A percentile compares a stretch with the other conserved stretches of the same genome.
phyloP scores from a whole-genome alignment of 1,140 invertebrate genomes.

The Harpegnathos saltator region DNA sequence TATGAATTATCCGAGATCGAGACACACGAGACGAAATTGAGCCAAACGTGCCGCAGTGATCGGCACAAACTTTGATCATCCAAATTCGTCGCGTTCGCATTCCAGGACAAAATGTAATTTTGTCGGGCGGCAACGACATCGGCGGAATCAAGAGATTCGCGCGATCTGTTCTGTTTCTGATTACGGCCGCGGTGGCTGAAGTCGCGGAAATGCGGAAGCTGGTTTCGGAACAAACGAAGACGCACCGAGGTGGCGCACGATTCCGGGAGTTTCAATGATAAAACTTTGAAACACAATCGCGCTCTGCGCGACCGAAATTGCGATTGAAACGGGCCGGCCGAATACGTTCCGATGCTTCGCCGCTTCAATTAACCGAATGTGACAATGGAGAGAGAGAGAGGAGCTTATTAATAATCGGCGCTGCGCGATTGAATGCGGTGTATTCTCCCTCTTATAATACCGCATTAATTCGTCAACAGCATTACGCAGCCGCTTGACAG shows the following conservation, averaged over 20 bases:
- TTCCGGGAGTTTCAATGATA: constrained; percentile 29
- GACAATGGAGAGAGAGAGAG: neutral
- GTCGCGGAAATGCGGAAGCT: neutral
- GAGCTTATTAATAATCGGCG: constrained; percentile 52
- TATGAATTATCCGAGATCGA: too few species aligned
- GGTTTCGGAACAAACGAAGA: constrained; percentile 35
- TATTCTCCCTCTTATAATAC: constrained; percentile 19
- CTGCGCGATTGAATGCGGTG: neutral
- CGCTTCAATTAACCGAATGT: constrained; percentile 42
- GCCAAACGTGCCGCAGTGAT: too few species aligned
- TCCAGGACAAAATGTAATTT: neutral
- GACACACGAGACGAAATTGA: too few species aligned
- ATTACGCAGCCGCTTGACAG: too few species aligned
- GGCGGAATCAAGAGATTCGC: neutral
- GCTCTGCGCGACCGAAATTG: too few species aligned
- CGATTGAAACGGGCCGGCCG: neutral
- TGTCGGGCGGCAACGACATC: neutral
- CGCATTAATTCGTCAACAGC: constrained; percentile 48
- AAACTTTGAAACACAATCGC: constrained; percentile 34
- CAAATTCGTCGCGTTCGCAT: too few species aligned
- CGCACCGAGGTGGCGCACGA: constrained; percentile 30
- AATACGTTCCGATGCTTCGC: constrained; percentile 21
- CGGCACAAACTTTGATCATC: too few species aligned
- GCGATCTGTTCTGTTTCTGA: neutral
- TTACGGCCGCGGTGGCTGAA: constrained; percentile 6